Percentiles rank a stretch among this genome's conserved stretches.
These are phyloP conservation scores for Malurus alboscapulatus DNA, from an alignment of 2,113 vertebrate genomes.

Conservation along the genomic window DNA sequence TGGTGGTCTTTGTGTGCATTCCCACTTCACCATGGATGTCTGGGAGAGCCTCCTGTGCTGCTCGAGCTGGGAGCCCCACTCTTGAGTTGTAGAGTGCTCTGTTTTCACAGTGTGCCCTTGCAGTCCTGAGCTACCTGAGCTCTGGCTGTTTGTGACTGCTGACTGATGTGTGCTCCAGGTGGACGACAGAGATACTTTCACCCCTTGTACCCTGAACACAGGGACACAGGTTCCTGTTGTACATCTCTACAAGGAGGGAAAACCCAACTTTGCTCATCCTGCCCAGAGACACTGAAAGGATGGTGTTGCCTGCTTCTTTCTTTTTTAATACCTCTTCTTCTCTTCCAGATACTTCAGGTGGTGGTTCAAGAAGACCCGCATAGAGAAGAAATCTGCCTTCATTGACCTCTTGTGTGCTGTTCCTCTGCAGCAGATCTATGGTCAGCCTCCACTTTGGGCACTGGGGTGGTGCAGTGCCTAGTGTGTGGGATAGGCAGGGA, in stretches of 20 bases:
- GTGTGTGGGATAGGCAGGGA: neutral
- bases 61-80: fast-evolving
- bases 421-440: conserved; percentile 92
- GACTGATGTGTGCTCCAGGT: fast-evolving
- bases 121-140: neutral
- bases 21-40: fast-evolving
- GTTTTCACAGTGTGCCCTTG: neutral
- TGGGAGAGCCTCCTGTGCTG: neutral
- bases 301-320: fast-evolving
- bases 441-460: conserved; percentile 67
- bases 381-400: conserved; percentile 93
- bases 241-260: neutral
- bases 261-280: neutral
- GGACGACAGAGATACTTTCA: neutral
- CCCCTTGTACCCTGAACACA: fast-evolving
- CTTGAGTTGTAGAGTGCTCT: fast-evolving
- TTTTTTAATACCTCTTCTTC: neutral
- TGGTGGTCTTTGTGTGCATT: neutral
- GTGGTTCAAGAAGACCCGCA: conserved; percentile 90
- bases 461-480: neutral
- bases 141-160: neutral
- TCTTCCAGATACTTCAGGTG: conserved; percentile 87
- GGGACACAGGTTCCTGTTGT: fast-evolving
- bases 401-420: conserved; percentile 87
- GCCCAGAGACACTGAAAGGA: neutral